Evolutionary conservation across 2,888 invertebrate genomes (phyloP).

Genomic region (Drosophila limbata): DNA sequence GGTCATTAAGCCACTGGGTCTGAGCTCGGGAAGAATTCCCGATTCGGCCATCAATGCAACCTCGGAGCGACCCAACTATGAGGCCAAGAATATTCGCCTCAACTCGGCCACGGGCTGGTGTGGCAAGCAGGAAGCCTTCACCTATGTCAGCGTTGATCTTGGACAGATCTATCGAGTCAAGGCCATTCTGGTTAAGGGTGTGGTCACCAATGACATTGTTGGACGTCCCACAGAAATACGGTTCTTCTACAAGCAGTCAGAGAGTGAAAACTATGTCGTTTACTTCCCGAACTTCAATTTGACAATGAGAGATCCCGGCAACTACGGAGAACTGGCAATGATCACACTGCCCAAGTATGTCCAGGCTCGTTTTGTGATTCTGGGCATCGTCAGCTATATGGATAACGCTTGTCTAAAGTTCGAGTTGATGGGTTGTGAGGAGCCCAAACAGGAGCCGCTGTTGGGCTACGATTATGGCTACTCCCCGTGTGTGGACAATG

Average conservation of each 20-base stretch:
- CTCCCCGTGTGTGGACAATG: slow-evolving; percentile 97
- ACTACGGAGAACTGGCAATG: slow-evolving; percentile 98
- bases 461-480: slow-evolving; percentile 96
- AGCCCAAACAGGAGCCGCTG: slow-evolving; percentile 92
- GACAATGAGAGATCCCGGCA: slow-evolving; percentile 97
- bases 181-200: slow-evolving; percentile 96
- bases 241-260: slow-evolving; percentile 98
- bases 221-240: slow-evolving; percentile 98
- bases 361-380: slow-evolving; percentile 96
- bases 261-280: slow-evolving; percentile 97
- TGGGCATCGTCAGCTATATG: slow-evolving; percentile 98
- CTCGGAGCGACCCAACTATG: slow-evolving; percentile 96
- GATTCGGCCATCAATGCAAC: slow-evolving; percentile 98
- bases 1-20: slow-evolving; percentile 95
- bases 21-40: slow-evolving; percentile 96
- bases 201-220: slow-evolving; percentile 97
- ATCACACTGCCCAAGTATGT: slow-evolving; percentile 97
- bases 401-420: slow-evolving; percentile 98
- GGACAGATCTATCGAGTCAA: slow-evolving; percentile 97
- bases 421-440: slow-evolving; percentile 98
- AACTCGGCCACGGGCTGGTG: slow-evolving; percentile 98
- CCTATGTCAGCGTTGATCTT: slow-evolving; percentile 97
- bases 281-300: slow-evolving; percentile 98
- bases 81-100: slow-evolving; percentile 94
- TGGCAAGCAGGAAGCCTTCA: slow-evolving; percentile 98